Base-by-base conservation (phyloP, 2,888 invertebrate genomes). In the Latrodectus hesperus region DNA sequence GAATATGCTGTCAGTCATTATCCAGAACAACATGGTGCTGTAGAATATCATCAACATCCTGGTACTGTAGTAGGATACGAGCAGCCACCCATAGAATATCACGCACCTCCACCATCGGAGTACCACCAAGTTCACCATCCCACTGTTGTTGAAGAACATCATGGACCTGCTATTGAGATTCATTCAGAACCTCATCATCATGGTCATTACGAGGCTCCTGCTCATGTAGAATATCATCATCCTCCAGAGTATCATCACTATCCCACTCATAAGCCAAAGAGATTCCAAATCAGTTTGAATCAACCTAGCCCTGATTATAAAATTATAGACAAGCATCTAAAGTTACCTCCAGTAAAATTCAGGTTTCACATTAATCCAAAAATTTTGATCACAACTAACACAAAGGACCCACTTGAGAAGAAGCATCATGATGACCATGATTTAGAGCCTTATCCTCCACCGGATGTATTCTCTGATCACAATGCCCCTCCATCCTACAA, bases 321-420 rank as follows among this genome's bases (percentile, higher is more conserved):
- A 84, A 89, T 89, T 14, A 70, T 89, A 1, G 90, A 90, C 49
- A 83, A 79, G n/a, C 83, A 86, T 55, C 26, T 90, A 22, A 82
- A 84, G 16, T 17, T 90, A 22, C 89, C 90, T 12, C 86, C 90
- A 5, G 89, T 90, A 9, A 90, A 89, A 65, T 90, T 90, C 60
- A 38, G 90, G 2, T 89, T 90, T 70, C 90, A 90, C 73, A 82
- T 90, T 22, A 85, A 84, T 64, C 90, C 90, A 2, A 90, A 90
- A 79, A 87, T 90, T 26, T 64, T 74, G 12, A 88, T 90, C 17
- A 86, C 86, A 8, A 89, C 78, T 38, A 89, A 89, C 64, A 88
- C 88, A 0, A 90, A 89, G 72, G 90, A 90, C 71, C 90, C 90
- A 16, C 73, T 90, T 14, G 87, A 89, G 22, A 84, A 87, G 76